phyloP scores from a whole-genome alignment of 2,797 vertebrate species.

The Psittacula derbiana region DNA sequence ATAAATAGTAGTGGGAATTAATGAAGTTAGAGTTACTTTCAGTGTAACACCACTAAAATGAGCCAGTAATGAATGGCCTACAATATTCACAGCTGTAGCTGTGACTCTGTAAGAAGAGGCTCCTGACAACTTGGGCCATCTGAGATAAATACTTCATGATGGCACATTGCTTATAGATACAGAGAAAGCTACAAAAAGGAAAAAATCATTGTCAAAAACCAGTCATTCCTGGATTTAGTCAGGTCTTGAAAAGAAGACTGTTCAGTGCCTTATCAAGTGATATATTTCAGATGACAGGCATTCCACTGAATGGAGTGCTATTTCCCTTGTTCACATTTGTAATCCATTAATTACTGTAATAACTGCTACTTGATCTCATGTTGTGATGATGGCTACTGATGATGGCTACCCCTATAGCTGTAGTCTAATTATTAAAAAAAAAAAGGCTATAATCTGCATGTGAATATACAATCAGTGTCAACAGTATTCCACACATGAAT shows the following conservation, averaged over 20 bases:
- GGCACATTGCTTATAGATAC: slow-evolving; percentile 73
- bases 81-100: slow-evolving; percentile 53
- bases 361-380: not conserved
- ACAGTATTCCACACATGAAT: not conserved
- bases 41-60: slow-evolving; percentile 77
- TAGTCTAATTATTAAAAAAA: not conserved
- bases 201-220: not conserved
- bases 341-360: not conserved
- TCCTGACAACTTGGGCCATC: slow-evolving; percentile 72
- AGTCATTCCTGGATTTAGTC: not conserved
- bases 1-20: slow-evolving; percentile 73
- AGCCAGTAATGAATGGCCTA: slow-evolving; percentile 36
- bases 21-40: slow-evolving; percentile 75
- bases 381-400: not conserved
- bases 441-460: not conserved
- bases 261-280: not conserved
- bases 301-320: not conserved
- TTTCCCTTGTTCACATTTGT: not conserved
- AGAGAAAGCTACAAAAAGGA: slow-evolving; percentile 63
- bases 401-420: not conserved
- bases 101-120: slow-evolving; percentile 78
- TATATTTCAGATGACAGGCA: not conserved
- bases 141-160: slow-evolving; percentile 73
- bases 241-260: not conserved
- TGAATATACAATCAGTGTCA: not conserved